These are phyloP conservation scores for Zaprionus lineosus DNA, from an alignment of 2,888 invertebrate genomes.

Conservation along the genomic window DNA sequence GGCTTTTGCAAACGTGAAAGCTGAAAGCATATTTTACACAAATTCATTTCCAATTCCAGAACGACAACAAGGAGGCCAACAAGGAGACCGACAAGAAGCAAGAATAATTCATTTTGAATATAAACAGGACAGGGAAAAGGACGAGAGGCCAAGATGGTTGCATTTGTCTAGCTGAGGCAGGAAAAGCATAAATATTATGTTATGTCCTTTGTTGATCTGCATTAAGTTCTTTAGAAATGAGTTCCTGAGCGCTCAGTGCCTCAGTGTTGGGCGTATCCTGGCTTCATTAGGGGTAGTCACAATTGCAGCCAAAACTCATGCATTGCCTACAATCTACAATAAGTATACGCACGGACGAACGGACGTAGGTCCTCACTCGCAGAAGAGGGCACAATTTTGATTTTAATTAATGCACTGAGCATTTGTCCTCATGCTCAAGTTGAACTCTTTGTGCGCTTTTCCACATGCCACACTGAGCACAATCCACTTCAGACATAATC, in stretches of 20 bases:
- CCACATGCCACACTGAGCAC: constrained; percentile 23
- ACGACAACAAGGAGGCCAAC: constrained; percentile 4
- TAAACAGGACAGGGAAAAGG: constrained; percentile 18
- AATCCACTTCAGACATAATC: constrained; percentile 67
- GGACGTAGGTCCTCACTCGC: neutral
- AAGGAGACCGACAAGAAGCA: neutral
- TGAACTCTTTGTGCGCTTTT: constrained; percentile 46
- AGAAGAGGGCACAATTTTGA: constrained; percentile 37
- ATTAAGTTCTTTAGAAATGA: neutral
- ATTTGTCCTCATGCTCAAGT: constrained; percentile 38
- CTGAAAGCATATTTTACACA: constrained; percentile 33
- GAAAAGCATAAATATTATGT: neutral
- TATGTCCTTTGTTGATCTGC: neutral
- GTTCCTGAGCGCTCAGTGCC: no score
- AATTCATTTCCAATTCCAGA: constrained; percentile 9
- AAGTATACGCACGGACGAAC: neutral
- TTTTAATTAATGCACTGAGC: constrained; percentile 67
- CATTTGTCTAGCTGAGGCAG: neutral
- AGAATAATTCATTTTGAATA: constrained; percentile 14
- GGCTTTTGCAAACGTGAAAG: constrained; percentile 16
- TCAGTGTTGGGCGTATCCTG: constrained; percentile 5
- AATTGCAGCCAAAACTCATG: neutral
- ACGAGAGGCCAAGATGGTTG: neutral
- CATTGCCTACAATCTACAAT: constrained; percentile 7
- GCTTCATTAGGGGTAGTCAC: constrained; percentile 4